Conservation (phyloP, 64 coral and sea anemone genomes). For the Anthopleura sola region DNA sequence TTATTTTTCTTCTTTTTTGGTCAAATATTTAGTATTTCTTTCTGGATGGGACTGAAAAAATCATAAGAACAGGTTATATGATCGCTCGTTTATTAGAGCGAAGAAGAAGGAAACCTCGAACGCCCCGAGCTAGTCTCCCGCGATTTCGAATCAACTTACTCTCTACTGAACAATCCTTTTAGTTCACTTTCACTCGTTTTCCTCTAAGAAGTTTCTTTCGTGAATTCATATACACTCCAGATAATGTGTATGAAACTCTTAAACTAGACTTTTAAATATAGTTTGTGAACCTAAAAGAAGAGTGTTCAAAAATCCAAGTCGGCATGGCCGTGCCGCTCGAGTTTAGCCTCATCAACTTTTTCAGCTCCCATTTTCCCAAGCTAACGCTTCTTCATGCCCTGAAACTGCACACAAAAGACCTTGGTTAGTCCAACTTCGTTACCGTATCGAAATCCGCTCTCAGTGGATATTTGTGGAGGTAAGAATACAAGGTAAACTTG, state of each 20-base stretch:
- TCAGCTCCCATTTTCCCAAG: constrained; percentile 60
- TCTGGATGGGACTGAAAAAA: constrained; percentile 20
- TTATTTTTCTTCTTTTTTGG: constrained; percentile 53
- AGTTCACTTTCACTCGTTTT: constrained; percentile 59
- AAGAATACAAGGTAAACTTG: constrained; percentile 32
- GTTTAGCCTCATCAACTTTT: constrained; percentile 21
- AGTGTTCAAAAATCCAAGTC: constrained; percentile 23
- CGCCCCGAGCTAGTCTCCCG: neutral
- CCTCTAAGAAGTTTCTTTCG: constrained; percentile 82
- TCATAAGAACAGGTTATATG: constrained; percentile 46
- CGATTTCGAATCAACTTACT: constrained; percentile 80
- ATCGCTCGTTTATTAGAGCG: constrained; percentile 48
- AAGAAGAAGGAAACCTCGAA: constrained; percentile 14
- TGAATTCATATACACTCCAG: constrained; percentile 73
- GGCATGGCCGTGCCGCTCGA: constrained; percentile 22
- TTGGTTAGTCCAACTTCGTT: constrained; percentile 76
- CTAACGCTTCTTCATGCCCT: constrained; percentile 63
- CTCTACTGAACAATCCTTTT: constrained; percentile 50
- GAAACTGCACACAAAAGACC: constrained; percentile 77
- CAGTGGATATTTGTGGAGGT: constrained; percentile 27
- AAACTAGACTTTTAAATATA: constrained; percentile 63
- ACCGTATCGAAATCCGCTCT: constrained; percentile 80
- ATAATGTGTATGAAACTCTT: constrained; percentile 63
- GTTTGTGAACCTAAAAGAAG: constrained; percentile 40
- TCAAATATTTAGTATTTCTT: constrained; percentile 13